Evolutionary conservation across 2,888 invertebrate species (phyloP).

Genomic region (Pogonocherus hispidulus): DNA sequence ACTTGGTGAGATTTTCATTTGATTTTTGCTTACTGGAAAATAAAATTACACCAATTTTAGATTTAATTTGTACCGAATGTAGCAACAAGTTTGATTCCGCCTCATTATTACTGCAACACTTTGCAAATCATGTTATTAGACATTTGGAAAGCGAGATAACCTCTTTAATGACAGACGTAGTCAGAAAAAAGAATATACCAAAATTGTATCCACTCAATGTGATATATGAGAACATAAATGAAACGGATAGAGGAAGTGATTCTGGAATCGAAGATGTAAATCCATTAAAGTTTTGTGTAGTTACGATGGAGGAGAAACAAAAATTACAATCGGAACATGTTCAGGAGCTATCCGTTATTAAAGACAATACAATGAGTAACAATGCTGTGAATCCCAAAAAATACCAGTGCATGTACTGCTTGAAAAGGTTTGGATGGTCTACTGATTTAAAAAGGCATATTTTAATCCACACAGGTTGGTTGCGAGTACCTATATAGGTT

Average conservation of each 20-base stretch:
- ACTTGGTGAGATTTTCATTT: slow-evolving; percentile 21
- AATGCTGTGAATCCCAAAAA: no score
- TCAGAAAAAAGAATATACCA: slow-evolving; percentile 45
- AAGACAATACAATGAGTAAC: no score
- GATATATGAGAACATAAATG: slow-evolving; percentile 33
- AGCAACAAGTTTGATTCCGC: slow-evolving; percentile 59
- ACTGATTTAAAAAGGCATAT: slow-evolving; percentile 68
- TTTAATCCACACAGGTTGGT: slow-evolving; percentile 63
- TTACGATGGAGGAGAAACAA: slow-evolving; percentile 56
- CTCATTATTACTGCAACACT: slow-evolving; percentile 63
- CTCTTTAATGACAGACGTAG: slow-evolving; percentile 5
- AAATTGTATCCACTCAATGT: slow-evolving; percentile 56
- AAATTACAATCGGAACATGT: slow-evolving; percentile 10
- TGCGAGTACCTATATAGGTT: no score
- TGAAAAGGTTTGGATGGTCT: slow-evolving; percentile 66
- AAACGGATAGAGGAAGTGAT: slow-evolving; percentile 42
- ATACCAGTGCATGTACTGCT: slow-evolving; percentile 64
- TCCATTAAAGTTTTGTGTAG: slow-evolving; percentile 60
- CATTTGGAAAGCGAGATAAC: slow-evolving; percentile 9
- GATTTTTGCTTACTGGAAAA: not conserved
- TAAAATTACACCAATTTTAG: slow-evolving; percentile 49
- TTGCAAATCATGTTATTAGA: slow-evolving; percentile 61
- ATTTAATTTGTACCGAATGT: slow-evolving; percentile 60
- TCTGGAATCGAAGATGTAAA: slow-evolving; percentile 54
- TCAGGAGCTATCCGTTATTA: slow-evolving; percentile 3